These are phyloP conservation scores for Parazoanthus darwini DNA, from an alignment of 92 coral and sea anemone genomes.

Conservation along the genomic window DNA sequence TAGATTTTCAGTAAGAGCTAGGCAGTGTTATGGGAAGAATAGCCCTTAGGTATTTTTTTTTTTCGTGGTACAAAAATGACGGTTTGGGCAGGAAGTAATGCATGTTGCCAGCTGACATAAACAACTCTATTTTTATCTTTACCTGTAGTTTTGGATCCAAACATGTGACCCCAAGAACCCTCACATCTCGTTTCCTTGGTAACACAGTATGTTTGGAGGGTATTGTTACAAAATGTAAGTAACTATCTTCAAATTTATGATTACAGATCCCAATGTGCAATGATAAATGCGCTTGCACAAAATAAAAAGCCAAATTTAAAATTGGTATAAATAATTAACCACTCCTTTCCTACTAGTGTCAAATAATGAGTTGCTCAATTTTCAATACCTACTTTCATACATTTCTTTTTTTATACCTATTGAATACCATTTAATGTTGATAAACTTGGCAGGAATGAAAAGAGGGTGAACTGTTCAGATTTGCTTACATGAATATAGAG, in stretches of 20 bases:
- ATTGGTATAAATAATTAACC: too few relatives aligned
- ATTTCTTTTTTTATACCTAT: too few relatives aligned
- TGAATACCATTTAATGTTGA: not conserved
- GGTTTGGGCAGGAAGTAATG: too few relatives aligned
- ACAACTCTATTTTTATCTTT: not conserved
- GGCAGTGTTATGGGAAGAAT: too few relatives aligned
- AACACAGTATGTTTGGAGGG: conserved; percentile 98
- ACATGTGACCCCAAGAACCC: conserved; percentile 96
- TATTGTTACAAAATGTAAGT: conserved; percentile 96
- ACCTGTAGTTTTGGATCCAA: conserved; percentile 87
- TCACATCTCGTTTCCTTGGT: conserved; percentile 88
- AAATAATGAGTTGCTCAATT: too few relatives aligned
- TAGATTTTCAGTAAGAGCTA: too few relatives aligned
- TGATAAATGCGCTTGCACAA: too few relatives aligned
- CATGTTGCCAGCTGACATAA: not conserved
- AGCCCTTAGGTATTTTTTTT: too few relatives aligned
- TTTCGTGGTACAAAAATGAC: not conserved
- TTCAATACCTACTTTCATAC: too few relatives aligned
- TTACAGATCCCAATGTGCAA: not conserved
- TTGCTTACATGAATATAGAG: too few relatives aligned
- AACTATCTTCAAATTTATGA: not conserved
- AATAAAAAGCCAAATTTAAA: not conserved
- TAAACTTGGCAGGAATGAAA: not conserved
- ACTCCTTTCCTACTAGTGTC: too few relatives aligned
- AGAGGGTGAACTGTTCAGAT: not conserved